Percentiles rank a stretch among this genome's conserved stretches.
phyloP scores from a whole-genome alignment of 2,888 invertebrate genomes.

The Torymus texanus region DNA sequence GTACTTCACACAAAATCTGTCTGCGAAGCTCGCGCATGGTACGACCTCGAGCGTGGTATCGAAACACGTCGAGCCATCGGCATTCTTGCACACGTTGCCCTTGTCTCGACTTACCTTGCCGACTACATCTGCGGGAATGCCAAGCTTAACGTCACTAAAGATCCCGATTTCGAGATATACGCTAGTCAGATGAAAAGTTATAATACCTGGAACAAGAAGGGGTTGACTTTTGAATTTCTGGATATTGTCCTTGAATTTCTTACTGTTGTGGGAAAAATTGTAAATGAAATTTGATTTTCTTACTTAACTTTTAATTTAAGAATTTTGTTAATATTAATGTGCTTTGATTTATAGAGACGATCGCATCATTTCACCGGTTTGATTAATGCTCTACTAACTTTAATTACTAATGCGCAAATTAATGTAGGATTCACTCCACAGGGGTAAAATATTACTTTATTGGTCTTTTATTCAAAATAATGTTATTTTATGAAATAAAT shows the following conservation, averaged over 20 bases:
- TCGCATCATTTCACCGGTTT: constrained; percentile 72
- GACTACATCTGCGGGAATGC: constrained; percentile 69
- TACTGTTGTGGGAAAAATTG: constrained; percentile 66
- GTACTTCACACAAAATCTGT: constrained; percentile 63
- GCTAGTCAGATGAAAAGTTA: constrained; percentile 68
- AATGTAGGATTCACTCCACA: constrained; percentile 64
- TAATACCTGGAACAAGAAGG: constrained; percentile 65
- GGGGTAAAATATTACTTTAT: constrained; percentile 61
- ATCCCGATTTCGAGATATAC: constrained; percentile 63
- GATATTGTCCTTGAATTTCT: constrained; percentile 69
- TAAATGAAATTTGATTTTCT: constrained; percentile 58
- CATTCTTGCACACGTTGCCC: constrained; percentile 64
- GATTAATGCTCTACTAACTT: constrained; percentile 66
- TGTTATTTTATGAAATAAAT: constrained; percentile 7
- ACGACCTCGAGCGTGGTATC: constrained; percentile 70
- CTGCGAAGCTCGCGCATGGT: constrained; percentile 68
- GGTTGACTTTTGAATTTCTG: constrained; percentile 67
- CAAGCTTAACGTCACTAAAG: constrained; percentile 60
- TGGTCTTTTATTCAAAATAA: neutral
- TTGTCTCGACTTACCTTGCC: constrained; percentile 67
- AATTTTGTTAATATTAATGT: constrained; percentile 19
- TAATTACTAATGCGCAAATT: constrained; percentile 66
- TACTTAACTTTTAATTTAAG: neutral
- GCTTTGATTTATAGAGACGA: constrained; percentile 66
- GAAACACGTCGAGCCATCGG: constrained; percentile 70